Percentiles rank a stretch among this genome's conserved stretches.
These are phyloP conservation scores for Pharmacophagus antenor DNA, from an alignment of 2,888 invertebrate species.

Conservation along the genomic window DNA sequence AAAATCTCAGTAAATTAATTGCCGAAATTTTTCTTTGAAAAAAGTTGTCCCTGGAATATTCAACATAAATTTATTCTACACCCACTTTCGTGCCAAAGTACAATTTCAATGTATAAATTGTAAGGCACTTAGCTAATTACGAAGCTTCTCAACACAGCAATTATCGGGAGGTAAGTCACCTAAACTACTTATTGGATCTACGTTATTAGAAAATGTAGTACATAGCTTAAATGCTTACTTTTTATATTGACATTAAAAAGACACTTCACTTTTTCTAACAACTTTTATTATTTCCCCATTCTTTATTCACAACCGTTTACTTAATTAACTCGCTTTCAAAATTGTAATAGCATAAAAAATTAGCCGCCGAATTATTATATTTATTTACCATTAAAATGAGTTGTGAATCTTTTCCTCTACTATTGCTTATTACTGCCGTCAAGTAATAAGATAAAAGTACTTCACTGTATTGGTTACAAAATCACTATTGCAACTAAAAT, in stretches of 20 bases:
- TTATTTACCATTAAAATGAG: too few relatives aligned
- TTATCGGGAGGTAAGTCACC: background rate
- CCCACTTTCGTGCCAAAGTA: background rate
- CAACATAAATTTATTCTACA: background rate
- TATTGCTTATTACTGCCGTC: too few relatives aligned
- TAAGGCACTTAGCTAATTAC: conserved; percentile 18
- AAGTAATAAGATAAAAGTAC: too few relatives aligned
- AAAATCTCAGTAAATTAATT: background rate
- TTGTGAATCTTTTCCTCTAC: too few relatives aligned
- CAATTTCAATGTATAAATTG: conserved; percentile 14
- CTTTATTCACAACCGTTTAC: background rate
- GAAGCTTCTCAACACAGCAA: background rate
- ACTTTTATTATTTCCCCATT: background rate
- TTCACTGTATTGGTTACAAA: too few relatives aligned
- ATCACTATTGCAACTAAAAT: too few relatives aligned
- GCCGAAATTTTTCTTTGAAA: background rate
- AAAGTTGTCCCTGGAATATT: conserved; percentile 1
- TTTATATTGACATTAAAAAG: too few relatives aligned
- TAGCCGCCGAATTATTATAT: too few relatives aligned
- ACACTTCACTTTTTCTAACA: too few relatives aligned
- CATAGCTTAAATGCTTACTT: background rate
- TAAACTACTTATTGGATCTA: background rate
- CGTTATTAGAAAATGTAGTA: background rate
- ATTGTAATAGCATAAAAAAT: too few relatives aligned
- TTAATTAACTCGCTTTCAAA: background rate